Base-by-base conservation (phyloP, 2,797 vertebrate genomes). In the Coracias cyanogaster region DNA sequence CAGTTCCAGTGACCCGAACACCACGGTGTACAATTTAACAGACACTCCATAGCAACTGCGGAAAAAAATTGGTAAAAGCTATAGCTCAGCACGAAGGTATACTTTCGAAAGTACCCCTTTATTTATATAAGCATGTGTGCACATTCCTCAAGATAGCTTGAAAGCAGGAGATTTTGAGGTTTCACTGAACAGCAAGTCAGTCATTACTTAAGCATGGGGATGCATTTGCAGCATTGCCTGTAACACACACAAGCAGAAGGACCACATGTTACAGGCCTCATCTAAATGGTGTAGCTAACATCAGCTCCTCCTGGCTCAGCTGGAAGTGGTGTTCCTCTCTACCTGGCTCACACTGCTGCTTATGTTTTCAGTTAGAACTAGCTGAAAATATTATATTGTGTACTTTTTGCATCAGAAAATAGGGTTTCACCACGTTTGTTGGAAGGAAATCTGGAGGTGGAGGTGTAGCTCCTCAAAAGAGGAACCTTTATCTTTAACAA, bases 21-120 rank as follows among this genome's bases (percentile, higher is more conserved):
- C 82, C 73, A 46, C 0, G 0, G 78, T 65, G 70, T 70, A 64
- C 73, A 80, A 22, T 69, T 92, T 89, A 85, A 69, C 76, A 80
- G 41, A 67, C 64, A 46, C 65, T 92, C 86, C 94, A 92, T 89
- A 61, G 94, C 77, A 95, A 93, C 94, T 74, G 76, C 33, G 67
- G 71, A 15, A 89, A 92, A 89, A 86, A 46, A 71, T 2, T 10
- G 18, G 54, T 64, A 55, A 83, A 83, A 91, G 10, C 72, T 76
- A n/a, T 65, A 9, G 28, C 79, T 90, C 5, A 9, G 54, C 84
- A 71, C 15, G 22, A 90, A 84, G 51, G 45, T 76, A 43, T n/a
- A 77, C 73, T 88, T 94, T 93, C 74, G 82, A 77, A 93, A 93
- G 43, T 60, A 57, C 31, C 48, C 51, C 15, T 94, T 79, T 94